Base-by-base conservation (phyloP, 2,888 invertebrate genomes). In the Phengaris arion region DNA sequence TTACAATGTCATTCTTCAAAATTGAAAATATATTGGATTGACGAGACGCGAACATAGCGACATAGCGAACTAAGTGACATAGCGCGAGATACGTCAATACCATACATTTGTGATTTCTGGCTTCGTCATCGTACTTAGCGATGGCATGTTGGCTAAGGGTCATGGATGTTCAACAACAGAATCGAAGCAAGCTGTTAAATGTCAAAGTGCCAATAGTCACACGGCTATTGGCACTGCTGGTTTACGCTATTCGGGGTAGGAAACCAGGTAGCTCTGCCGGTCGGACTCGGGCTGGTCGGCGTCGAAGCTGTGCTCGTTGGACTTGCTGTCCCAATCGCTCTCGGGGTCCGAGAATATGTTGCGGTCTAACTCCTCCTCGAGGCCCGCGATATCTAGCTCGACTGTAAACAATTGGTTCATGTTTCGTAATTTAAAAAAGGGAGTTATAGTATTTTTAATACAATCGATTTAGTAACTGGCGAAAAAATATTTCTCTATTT, bases 341-440 rank as follows among this genome's bases (percentile, higher is more conserved):
- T 96, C 96, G 0, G 96, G 95, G 83, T 96, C 96, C 0, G 96
- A 96, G 86, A 96, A 96, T 78, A 96, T 92, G 79, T 94, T 95
- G 76, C 90, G 87, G 68, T 95, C 95, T 35, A 94, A 85, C 7
- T 95, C 85, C 7, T 92, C 91, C 77, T 96, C 96, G 77, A 88
- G 87, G 78, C 83, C 86, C 15, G 91, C 88, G 77, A 88, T 81
- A 76, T 91, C 89, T 12, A 89, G 79, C 35, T 89, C 89, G 73
- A 89, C 91, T 91, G 87, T 5, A 79, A 81, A 68, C 45, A 76
- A 74, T 78, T 64, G 13, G 46, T 35, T 13, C 69, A 68, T 22
- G 7, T 68, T 74, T 54, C 35, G 22, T 35, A 22, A 15, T 54
- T 22, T 48, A 13, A 74, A 57, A 15, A n/a, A 57, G 22, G 22